Evolutionary conservation across 2,113 vertebrate species (phyloP), one percentile per base, ranked within the genome.

Genomic region (Centropus bengalensis): DNA sequence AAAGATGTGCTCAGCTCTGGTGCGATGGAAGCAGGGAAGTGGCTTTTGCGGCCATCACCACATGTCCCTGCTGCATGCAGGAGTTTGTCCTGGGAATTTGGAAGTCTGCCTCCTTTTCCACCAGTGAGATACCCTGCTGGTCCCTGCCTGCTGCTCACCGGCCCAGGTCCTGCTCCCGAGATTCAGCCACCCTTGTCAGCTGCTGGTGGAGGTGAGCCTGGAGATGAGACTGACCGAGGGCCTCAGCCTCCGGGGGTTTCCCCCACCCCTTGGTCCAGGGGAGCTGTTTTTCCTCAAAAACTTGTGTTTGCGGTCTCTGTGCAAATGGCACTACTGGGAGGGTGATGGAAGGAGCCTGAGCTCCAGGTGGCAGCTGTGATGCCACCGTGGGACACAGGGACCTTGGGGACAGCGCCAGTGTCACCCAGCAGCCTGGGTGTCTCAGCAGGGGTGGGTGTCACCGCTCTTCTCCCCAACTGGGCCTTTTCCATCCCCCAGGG

Each of bases 271-370:
- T 12, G 38, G 5, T 14, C 54, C 27, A 3, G 30, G 9, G 15
- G 9, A 52, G 32, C 7, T 13, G 0, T 4, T 32, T 83, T 68
- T 3, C 10, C n/a, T 56, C 52, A 8, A 27, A 24, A 91, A 5
- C 20, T 17, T 9, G 14, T 0, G 1, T 8, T 47, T 42, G 32
- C 68, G 6, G 42, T 63, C 38, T 30, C 54, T 14, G 59, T 30
- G 15, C 5, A 1, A 11, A 17, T 38, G 88, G 18, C 32, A 1
- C 32, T 24, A 44, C n/a, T 55, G 40, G 32, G 49, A 11, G 18
- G 8, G 5, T 8, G 54, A 33, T 9, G 40, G 27, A 55, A 23
- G 1, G 9, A 69, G 22, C 30, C n/a, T 0, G 0, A 24, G 33
- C 8, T 22, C 33, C 0, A 1, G 33, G 32, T 36, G 69, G 24